A percentile compares a stretch with the other conserved stretches of the same genome.
Evolutionary conservation across 2,888 invertebrate genomes (phyloP).

Genomic region (Euplagia quadripunctaria): DNA sequence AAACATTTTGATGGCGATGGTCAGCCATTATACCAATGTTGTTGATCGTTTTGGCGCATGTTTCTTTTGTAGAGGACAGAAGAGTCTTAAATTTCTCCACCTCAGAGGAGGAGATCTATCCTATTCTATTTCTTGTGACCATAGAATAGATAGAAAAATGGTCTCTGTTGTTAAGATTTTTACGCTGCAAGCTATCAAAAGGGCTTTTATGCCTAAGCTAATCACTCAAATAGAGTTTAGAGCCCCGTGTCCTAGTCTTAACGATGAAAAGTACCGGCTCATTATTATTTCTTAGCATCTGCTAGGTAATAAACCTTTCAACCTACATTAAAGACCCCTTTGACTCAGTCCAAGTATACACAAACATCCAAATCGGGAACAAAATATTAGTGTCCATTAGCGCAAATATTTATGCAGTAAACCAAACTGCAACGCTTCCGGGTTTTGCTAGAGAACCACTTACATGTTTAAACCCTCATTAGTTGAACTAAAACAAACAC

Average conservation of each 20-base stretch:
- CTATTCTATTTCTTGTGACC: no score
- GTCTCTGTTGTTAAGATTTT: no score
- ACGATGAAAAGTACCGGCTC: neutral
- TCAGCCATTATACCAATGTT: neutral
- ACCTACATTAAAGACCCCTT: conserved; percentile 3
- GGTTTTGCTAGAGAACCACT: conserved; percentile 8
- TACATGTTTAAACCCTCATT: conserved; percentile 11
- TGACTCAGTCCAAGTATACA: conserved; percentile 13
- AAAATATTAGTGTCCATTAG: conserved; percentile 16
- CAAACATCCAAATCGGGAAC: conserved; percentile 12
- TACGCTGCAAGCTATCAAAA: neutral
- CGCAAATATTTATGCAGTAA: conserved; percentile 19
- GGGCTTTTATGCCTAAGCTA: neutral
- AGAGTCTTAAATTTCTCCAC: no score
- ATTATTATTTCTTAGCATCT: neutral
- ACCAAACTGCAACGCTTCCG: conserved; percentile 12
- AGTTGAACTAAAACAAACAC: conserved; percentile 12
- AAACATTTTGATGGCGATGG: neutral
- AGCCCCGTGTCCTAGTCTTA: neutral
- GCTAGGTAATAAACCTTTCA: conserved; percentile 2
- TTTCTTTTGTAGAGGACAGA: no score
- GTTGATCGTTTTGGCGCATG: neutral
- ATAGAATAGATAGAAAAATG: no score
- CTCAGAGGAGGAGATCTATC: no score
- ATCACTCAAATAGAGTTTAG: neutral